phyloP scores from a whole-genome alignment of 2,113 vertebrate genomes.

The Pseudois nayaur region DNA sequence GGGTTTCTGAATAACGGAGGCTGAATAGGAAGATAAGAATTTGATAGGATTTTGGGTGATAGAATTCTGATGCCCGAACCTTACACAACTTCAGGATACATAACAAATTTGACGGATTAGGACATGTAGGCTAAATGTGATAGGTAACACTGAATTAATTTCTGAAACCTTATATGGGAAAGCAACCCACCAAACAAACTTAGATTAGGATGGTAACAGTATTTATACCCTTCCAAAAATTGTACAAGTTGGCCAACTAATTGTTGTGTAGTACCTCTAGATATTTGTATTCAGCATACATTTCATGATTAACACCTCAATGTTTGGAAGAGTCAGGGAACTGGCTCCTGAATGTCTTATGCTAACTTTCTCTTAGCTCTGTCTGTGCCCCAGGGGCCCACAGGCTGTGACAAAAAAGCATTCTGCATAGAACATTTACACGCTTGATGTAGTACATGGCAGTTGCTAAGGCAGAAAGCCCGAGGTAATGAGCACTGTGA shows the following conservation, averaged over 20 bases:
- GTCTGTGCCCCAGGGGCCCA: constrained; percentile 61
- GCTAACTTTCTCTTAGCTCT: constrained; percentile 60
- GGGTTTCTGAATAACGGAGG: neutral
- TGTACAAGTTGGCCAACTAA: neutral
- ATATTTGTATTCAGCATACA: constrained; percentile 31
- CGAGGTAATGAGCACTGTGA: constrained; percentile 88
- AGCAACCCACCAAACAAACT: neutral
- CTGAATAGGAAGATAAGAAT: neutral
- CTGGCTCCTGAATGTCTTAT: constrained; percentile 43
- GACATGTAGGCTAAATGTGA: neutral
- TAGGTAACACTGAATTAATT: neutral
- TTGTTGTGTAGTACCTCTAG: neutral
- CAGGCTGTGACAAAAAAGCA: constrained; percentile 76
- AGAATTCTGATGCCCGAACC: neutral
- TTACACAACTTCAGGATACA: neutral
- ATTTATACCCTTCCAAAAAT: neutral
- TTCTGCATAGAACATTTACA: constrained; percentile 81
- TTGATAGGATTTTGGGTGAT: neutral
- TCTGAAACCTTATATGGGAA: constrained; percentile 16
- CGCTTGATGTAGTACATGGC: constrained; percentile 82
- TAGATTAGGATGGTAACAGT: neutral
- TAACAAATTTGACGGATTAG: neutral
- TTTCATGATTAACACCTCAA: constrained; percentile 55
- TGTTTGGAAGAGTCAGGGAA: constrained; percentile 57
- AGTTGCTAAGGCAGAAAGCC: constrained; percentile 87